A percentile compares a stretch with the other conserved stretches of the same genome.
Evolutionary conservation across 2,113 vertebrate genomes (phyloP).

Genomic region (Ariopsis seemanni): DNA sequence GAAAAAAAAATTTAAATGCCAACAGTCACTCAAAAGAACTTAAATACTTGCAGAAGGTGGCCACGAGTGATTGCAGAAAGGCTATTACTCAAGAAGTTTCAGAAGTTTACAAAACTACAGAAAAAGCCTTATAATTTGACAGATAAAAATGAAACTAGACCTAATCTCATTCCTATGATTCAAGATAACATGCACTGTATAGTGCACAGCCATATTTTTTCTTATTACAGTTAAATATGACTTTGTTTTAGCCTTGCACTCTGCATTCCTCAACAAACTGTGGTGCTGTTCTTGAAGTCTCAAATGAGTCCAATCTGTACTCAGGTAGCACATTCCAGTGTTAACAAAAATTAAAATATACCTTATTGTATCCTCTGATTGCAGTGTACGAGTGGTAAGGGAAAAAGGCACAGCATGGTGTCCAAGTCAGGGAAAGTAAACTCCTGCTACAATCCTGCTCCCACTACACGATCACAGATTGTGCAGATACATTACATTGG

Average conservation of each 20-base stretch:
- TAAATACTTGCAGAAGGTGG: not conserved
- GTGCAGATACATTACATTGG: not conserved
- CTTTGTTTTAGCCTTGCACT: too few relatives aligned
- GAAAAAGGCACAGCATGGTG: not conserved
- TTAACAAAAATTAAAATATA: not conserved
- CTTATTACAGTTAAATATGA: too few relatives aligned
- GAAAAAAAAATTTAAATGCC: not conserved
- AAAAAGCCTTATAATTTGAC: not conserved
- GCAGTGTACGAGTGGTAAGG: not conserved
- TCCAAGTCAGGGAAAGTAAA: not conserved
- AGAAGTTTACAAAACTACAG: not conserved
- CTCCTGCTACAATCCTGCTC: too few relatives aligned
- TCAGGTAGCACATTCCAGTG: not conserved
- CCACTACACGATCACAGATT: not conserved
- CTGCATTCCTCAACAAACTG: too few relatives aligned
- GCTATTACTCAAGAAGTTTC: not conserved
- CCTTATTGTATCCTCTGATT: not conserved
- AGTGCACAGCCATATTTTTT: too few relatives aligned
- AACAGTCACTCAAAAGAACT: not conserved
- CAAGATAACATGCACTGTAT: too few relatives aligned
- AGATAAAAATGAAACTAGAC: too few relatives aligned
- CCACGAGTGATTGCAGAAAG: not conserved
- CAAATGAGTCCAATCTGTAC: too few relatives aligned
- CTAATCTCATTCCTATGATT: too few relatives aligned
- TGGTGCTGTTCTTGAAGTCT: too few relatives aligned